These are phyloP conservation scores for Aspiorhynchus laticeps DNA, from an alignment of 2,113 vertebrate genomes.

Conservation along the genomic window DNA sequence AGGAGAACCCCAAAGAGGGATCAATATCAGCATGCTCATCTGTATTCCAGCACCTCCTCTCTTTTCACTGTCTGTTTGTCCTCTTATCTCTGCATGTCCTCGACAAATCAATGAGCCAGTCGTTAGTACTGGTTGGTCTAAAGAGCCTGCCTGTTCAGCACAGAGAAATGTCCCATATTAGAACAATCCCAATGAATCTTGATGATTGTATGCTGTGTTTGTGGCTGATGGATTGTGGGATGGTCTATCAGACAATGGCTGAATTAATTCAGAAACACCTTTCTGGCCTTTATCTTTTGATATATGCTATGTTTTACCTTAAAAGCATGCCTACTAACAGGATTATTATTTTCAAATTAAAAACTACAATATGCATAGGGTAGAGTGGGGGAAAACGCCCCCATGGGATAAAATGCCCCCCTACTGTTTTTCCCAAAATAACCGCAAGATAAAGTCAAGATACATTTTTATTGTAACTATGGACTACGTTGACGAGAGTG, in stretches of 20 bases:
- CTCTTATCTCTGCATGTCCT: slow-evolving; percentile 66
- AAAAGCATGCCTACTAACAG: background rate
- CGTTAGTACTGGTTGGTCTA: slow-evolving; percentile 64
- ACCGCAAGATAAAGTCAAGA: no score
- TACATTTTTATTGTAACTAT: no score
- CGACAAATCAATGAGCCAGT: slow-evolving; percentile 66
- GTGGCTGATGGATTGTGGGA: background rate
- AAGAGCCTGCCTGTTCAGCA: slow-evolving; percentile 38
- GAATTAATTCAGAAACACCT: background rate
- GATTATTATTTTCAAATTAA: background rate
- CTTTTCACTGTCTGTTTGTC: slow-evolving; percentile 59
- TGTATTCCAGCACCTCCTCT: slow-evolving; percentile 31
- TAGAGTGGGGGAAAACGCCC: no score
- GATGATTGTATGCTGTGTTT: background rate
- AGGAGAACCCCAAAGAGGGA: slow-evolving; percentile 22
- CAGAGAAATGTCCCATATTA: slow-evolving; percentile 49
- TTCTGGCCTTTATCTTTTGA: background rate
- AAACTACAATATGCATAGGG: background rate
- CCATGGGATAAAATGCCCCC: no score
- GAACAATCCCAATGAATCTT: slow-evolving; percentile 15
- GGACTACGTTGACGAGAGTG: no score
- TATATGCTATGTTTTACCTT: background rate
- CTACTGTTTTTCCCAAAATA: no score
- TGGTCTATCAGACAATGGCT: background rate
- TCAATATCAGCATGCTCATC: slow-evolving; percentile 31